Conservation (phyloP, 1,140 invertebrate genomes). For the Eupristina koningsbergeri region DNA sequence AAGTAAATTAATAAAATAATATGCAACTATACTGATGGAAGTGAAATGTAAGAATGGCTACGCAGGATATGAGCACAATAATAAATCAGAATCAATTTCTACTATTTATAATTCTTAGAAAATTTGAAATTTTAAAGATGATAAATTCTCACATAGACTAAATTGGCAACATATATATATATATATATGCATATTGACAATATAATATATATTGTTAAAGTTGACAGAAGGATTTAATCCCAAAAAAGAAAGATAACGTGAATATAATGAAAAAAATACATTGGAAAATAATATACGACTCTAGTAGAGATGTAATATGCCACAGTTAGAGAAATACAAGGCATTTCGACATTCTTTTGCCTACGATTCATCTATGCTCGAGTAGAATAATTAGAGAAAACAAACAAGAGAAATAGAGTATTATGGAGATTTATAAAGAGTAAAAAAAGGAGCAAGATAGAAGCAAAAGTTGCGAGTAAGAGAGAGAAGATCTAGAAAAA, state of each 20-base stretch:
- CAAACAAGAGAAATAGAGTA: background rate
- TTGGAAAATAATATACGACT: background rate
- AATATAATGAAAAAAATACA: background rate
- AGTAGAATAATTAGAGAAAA: too few species aligned
- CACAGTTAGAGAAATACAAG: background rate
- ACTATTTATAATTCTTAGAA: conserved; percentile 7
- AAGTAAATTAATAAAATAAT: background rate
- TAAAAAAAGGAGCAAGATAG: background rate
- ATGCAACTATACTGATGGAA: background rate
- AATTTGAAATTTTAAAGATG: conserved; percentile 52
- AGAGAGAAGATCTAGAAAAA: background rate
- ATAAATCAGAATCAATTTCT: background rate
- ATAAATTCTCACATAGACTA: conserved; percentile 59
- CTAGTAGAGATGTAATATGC: conserved; percentile 2
- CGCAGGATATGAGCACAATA: background rate
- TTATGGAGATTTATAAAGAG: background rate
- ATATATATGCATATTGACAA: too few species aligned
- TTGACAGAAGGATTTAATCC: conserved; percentile 51
- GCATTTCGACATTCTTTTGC: conserved; percentile 28
- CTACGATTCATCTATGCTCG: background rate
- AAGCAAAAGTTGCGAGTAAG: background rate
- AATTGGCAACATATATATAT: too few species aligned
- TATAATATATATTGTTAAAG: too few species aligned
- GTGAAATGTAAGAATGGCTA: background rate
- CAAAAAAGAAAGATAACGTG: conserved; percentile 2